Percentiles rank a stretch among this genome's conserved stretches.
Conservation (phyloP, 1,140 invertebrate genomes). For the Melanaphis sacchari region DNA sequence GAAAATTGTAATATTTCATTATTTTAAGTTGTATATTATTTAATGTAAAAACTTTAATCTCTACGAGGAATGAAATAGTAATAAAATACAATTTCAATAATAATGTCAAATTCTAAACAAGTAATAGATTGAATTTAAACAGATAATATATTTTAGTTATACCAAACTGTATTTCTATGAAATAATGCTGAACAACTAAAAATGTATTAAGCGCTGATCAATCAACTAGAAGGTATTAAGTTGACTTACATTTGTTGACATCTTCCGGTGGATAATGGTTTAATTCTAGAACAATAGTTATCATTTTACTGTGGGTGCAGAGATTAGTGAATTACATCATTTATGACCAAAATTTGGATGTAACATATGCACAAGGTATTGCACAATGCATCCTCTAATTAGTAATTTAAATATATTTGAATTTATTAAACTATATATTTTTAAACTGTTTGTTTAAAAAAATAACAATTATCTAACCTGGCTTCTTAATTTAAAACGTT, state of each 20-base stretch:
- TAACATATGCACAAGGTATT: background rate
- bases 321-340: background rate
- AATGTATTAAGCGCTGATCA: background rate
- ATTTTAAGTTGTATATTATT: background rate
- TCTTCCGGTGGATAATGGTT: background rate
- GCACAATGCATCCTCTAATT: background rate
- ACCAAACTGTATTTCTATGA: background rate
- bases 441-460: too few relatives aligned
- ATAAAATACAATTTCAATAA: background rate
- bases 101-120: background rate
- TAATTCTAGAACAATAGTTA: background rate
- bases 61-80: background rate
- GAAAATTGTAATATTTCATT: background rate
- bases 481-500: too few relatives aligned
- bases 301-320: background rate
- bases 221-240: background rate
- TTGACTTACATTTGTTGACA: background rate
- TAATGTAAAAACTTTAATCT: background rate
- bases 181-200: background rate
- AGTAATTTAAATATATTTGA: background rate
- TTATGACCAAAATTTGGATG: background rate
- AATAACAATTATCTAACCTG: too few relatives aligned
- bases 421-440: background rate
- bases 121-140: background rate
- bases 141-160: background rate